A percentile compares a stretch with the other conserved stretches of the same genome.
These are phyloP conservation scores for Drosophila orena DNA, from an alignment of 1,140 invertebrate species.

Conservation along the genomic window DNA sequence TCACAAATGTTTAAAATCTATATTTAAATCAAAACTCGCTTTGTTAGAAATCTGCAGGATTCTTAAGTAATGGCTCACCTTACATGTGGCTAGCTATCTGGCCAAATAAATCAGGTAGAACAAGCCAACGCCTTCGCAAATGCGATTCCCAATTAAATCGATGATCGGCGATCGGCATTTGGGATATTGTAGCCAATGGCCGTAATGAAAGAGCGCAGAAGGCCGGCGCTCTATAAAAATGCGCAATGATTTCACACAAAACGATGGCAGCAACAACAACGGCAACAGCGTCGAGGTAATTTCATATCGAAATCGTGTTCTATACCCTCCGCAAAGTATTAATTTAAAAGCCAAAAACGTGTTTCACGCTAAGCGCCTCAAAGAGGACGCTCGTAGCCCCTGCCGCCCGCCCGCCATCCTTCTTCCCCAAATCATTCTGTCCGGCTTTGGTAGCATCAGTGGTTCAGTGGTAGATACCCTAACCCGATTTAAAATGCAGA, in stretches of 20 bases:
- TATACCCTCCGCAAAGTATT: slow-evolving; percentile 70
- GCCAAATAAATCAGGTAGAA: slow-evolving; percentile 24
- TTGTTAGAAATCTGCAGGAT: background rate
- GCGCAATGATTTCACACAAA: slow-evolving; percentile 78
- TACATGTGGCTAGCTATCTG: background rate
- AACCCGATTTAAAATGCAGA: background rate
- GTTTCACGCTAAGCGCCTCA: slow-evolving; percentile 72
- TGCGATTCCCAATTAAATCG: slow-evolving; percentile 39
- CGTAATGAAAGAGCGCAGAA: slow-evolving; percentile 65
- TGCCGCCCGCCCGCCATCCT: background rate
- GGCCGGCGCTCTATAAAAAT: slow-evolving; percentile 41
- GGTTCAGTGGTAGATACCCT: no score
- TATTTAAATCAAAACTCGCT: background rate
- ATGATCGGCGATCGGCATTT: slow-evolving; percentile 35
- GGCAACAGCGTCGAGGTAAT: slow-evolving; percentile 63
- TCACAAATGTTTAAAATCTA: background rate
- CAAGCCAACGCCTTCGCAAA: slow-evolving; percentile 33
- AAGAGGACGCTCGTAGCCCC: slow-evolving; percentile 44
- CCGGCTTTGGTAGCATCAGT: background rate
- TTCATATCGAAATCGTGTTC: slow-evolving; percentile 81
- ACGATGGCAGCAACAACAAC: slow-evolving; percentile 51
- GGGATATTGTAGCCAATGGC: slow-evolving; percentile 25
- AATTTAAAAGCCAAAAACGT: slow-evolving; percentile 78
- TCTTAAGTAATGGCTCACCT: background rate
- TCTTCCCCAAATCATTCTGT: slow-evolving; percentile 2